phyloP scores from a whole-genome alignment of 2,888 invertebrate genomes.

The Drosophila kanekoi region DNA sequence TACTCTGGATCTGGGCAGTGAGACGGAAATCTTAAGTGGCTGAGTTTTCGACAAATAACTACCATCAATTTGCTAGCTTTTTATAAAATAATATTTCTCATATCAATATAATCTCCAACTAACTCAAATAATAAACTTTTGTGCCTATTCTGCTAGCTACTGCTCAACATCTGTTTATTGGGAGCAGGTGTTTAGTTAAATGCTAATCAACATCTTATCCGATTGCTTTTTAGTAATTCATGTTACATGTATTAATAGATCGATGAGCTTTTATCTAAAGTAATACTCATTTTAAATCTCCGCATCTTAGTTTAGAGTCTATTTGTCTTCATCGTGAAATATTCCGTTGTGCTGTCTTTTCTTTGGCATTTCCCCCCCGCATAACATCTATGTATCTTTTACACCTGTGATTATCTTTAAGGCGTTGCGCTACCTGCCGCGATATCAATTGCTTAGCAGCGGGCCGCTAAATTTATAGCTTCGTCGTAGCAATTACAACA shows the following conservation, averaged over 20 bases:
- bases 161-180: too few species aligned
- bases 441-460: slow-evolving; percentile 18
- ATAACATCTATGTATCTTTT: slow-evolving; percentile 11
- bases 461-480: slow-evolving; percentile 44
- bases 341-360: slow-evolving; percentile 14
- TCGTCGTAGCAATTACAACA: slow-evolving; percentile 45
- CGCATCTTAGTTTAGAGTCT: neutral
- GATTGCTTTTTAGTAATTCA: too few species aligned
- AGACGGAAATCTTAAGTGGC: slow-evolving; percentile 40
- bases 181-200: too few species aligned
- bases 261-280: neutral
- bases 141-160: too few species aligned
- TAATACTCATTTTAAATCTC: slow-evolving; percentile 8
- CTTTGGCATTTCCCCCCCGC: neutral
- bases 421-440: slow-evolving; percentile 8
- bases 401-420: slow-evolving; percentile 13
- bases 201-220: neutral
- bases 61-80: too few species aligned
- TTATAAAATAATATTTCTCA: neutral
- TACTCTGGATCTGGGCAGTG: slow-evolving; percentile 47
- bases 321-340: neutral
- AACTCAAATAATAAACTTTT: too few species aligned
- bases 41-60: slow-evolving; percentile 6
- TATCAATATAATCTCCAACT: neutral
- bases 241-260: neutral